Evolutionary conservation across 2,113 vertebrate species (phyloP), one percentile per base, ranked within the genome.

Genomic region (Calyptomena viridis): DNA sequence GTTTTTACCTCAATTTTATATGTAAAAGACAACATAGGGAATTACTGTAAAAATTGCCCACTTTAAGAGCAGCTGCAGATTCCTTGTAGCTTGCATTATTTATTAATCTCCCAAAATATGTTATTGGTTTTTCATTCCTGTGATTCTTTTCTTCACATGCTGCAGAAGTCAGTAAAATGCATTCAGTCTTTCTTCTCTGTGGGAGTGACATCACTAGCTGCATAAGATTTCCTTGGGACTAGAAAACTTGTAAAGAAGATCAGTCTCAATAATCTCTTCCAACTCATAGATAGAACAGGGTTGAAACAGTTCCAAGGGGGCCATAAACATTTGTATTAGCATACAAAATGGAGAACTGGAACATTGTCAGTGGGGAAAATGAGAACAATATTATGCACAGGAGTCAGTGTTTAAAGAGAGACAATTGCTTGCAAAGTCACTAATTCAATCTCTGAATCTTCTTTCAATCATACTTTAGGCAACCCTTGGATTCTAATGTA

Each of bases 51-150:
- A 95, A 93, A 88, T 67, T 58, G 60, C 13, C 17, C n/a, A 67
- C 30, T 87, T 91, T 56, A 66, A 93, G 25, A 90, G 12, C 58
- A 91, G 73, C 53, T 91, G 79, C 68, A 88, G 37, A 84, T 86
- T 86, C 64, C 66, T 68, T 90, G 50, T 75, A 68, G 44, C 39
- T 83, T 95, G n/a, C 23, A 88, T 67, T 79, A 82, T 96, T 95
- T 95, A 94, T 89, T 95, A 93, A 91, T 90, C 18, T 4, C 3
- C 2, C 20, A 56, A 87, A 93, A 67, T 21, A 3, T 59, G 23
- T 3, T 84, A 37, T 72, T 19, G 6, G 6, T 33, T 83, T 84
- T 60, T 89, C 42, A 30, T 72, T 93, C 18, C 20, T 42, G 21
- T 23, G 27, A n/a, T 72, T 86, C 49, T 90, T 39, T 77, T 77